Evolutionary conservation across 2,113 vertebrate species (phyloP), one percentile per base, ranked within the genome.

Genomic region (Seriola quinqueradiata): DNA sequence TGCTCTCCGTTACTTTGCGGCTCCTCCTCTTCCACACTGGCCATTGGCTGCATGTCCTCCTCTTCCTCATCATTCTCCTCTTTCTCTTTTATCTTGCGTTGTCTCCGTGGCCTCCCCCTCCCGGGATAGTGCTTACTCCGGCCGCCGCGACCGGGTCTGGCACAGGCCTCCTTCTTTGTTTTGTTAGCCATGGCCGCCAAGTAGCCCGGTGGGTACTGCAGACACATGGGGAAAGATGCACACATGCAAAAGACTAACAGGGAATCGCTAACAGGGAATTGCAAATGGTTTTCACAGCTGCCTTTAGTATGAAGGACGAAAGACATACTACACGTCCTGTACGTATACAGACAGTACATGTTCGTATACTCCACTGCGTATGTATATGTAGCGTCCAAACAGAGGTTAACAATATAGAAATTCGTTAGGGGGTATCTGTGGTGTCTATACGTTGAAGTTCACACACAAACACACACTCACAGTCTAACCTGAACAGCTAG

Each of bases 141-240:
- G 5, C 90, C 79, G 0, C 92, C 87, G 0, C 92, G 88, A 4
- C 91, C 91, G 21, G 91, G 90, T 46, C 92, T 77, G 55, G 94
- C 93, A 1, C 74, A 93, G 21, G 94, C 92, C 87, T 99, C 96
- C 88, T 97, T 96, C 91, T 96, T 97, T 76, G 96, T 97, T 87
- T 98, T 99, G 93, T 98, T 98, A 60, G 98, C 98, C 96, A 99
- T 98, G 11, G 97, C 97, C 60, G 96, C 95, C 92, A 96, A 91
- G 93, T 99, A 99, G 83, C 98, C 98, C 85, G 98, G 97, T 68
- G 98, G 98, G 91, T 98, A 99, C 98, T 99, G 93, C 8, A 52
- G 28, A 75, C 25, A 68, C 13, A 77, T 3, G 1, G 46, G 64
- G 28, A 75, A 25, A 25, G 60, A 38, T 38, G 38, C 5, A 12